These are phyloP conservation scores for Phoebastria nigripes DNA, from an alignment of 2,797 vertebrate genomes.

Conservation along the genomic window DNA sequence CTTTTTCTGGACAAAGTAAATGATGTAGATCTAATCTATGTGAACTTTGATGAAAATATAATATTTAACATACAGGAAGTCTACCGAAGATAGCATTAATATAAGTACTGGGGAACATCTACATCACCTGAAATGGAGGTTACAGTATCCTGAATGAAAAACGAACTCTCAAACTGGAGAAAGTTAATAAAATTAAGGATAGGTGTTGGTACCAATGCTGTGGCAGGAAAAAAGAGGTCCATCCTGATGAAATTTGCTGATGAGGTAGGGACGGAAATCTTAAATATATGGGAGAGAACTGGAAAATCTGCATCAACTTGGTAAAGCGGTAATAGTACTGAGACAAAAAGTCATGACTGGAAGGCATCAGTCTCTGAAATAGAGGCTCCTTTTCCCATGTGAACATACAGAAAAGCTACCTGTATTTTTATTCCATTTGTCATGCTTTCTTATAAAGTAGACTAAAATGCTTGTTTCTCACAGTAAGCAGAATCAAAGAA, in stretches of 20 bases:
- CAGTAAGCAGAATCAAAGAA: background rate
- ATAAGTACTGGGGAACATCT: background rate
- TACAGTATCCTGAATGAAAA: background rate
- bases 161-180: background rate
- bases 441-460: background rate
- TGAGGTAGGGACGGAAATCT: background rate
- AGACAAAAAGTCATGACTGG: background rate
- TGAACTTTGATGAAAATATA: background rate
- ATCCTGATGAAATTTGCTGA: background rate
- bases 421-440: background rate
- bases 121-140: fast-evolving
- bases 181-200: background rate
- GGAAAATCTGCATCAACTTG: background rate
- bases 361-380: background rate
- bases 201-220: fast-evolving
- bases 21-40: background rate
- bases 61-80: background rate
- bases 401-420: background rate
- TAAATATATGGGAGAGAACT: background rate
- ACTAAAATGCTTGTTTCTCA: background rate
- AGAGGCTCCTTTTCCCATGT: background rate
- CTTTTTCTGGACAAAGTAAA: background rate
- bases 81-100: background rate
- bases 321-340: too few relatives aligned
- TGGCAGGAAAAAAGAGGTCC: background rate